Percentiles rank a stretch among this genome's conserved stretches.
These are phyloP conservation scores for Conus canariensis DNA, from an alignment of 2,888 invertebrate genomes.

Conservation along the genomic window DNA sequence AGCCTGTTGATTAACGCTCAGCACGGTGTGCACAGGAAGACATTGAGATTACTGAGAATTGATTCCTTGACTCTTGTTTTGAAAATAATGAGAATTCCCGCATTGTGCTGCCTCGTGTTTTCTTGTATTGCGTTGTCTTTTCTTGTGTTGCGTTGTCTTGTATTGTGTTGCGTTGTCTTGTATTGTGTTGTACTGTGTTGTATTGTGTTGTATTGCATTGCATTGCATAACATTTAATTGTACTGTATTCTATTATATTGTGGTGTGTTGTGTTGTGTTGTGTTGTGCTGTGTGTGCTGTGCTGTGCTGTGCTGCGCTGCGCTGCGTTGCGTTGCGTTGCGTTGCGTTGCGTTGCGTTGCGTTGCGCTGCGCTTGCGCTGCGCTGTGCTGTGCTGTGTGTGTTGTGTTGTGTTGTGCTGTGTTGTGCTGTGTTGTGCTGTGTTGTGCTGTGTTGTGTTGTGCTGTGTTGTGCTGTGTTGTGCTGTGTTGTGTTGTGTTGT, in stretches of 20 bases:
- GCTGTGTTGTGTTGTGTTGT: too few relatives aligned
- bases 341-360: constrained; percentile 19
- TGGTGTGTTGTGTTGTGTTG: not conserved
- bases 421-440: constrained; percentile 28
- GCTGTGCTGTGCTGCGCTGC: constrained; percentile 1
- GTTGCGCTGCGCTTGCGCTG: constrained; percentile 26
- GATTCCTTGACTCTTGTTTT: too few relatives aligned
- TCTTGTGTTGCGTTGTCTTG: too few relatives aligned
- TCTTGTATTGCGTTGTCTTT: too few relatives aligned
- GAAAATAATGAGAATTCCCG: too few relatives aligned
- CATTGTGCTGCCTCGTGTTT: too few relatives aligned
- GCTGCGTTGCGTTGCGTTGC: not conserved
- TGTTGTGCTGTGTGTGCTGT: too few relatives aligned
- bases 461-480: constrained; percentile 13
- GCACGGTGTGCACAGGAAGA: too few relatives aligned
- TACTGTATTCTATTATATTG: not conserved
- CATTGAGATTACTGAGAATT: too few relatives aligned
- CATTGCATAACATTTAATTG: not conserved
- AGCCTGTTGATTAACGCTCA: too few relatives aligned
- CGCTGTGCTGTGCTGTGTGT: constrained; percentile 24
- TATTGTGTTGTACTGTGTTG: not conserved
- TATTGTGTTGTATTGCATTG: not conserved
- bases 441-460: not conserved
- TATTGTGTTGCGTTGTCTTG: too few relatives aligned
- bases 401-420: constrained; percentile 26